These are phyloP conservation scores for Pantelozetes paolii DNA, from an alignment of 2,888 invertebrate species.

Conservation along the genomic window DNA sequence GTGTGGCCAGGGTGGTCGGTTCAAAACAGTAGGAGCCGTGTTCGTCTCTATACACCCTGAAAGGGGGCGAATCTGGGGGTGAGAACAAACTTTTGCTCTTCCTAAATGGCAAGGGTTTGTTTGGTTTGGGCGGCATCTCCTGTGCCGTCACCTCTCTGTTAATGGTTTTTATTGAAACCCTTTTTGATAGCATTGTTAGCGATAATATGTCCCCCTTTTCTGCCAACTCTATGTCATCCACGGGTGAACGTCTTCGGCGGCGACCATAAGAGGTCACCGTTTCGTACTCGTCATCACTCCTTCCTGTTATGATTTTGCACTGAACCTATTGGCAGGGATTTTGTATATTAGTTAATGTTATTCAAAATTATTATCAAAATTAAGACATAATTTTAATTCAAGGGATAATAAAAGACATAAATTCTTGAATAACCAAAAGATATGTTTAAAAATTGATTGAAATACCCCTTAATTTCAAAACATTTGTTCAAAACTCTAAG, in stretches of 20 bases:
- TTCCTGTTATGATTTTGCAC: conserved; percentile 48
- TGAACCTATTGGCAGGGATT: conserved; percentile 44
- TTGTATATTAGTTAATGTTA: no score
- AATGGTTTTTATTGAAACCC: conserved; percentile 44
- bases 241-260: conserved; percentile 41
- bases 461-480: no score
- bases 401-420: no score
- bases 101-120: neutral
- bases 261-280: conserved; percentile 48
- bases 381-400: no score
- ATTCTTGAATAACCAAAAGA: no score
- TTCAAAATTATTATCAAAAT: neutral
- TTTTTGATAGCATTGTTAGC: conserved; percentile 44
- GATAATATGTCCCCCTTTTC: conserved; percentile 43
- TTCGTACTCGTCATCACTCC: conserved; percentile 47
- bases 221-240: conserved; percentile 27
- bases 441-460: no score
- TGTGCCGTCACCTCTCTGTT: neutral
- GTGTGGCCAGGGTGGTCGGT: conserved; percentile 45
- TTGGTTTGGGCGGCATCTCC: neutral
- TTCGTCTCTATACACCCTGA: conserved; percentile 4
- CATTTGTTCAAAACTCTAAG: no score
- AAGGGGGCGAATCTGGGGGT: conserved; percentile 9
- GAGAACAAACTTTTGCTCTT: conserved; percentile 25
- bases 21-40: conserved; percentile 46